phyloP scores from a whole-genome alignment of 2,797 vertebrate genomes.

The Apogon hyalosoma region DNA sequence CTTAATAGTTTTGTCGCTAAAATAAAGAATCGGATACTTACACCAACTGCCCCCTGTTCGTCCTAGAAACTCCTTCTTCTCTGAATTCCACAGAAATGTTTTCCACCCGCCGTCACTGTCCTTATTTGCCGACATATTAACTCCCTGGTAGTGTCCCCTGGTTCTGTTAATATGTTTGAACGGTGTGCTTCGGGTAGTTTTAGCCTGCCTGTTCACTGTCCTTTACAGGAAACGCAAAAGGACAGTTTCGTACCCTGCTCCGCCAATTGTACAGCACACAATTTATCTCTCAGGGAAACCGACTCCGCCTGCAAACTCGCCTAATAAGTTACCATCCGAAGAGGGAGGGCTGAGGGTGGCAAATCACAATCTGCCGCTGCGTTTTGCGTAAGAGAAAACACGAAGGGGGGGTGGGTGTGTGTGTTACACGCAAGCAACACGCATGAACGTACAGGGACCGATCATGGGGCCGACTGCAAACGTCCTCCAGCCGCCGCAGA shows the following conservation, averaged over 20 bases:
- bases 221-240: conserved; percentile 73
- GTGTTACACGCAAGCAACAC: background rate
- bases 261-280: conserved; percentile 73
- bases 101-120: conserved; percentile 92
- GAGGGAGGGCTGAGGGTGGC: conserved; percentile 72
- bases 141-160: conserved; percentile 41
- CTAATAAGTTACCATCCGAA: conserved; percentile 77
- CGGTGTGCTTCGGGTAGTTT: conserved; percentile 3
- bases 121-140: conserved; percentile 92
- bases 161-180: conserved; percentile 21
- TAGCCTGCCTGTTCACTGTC: conserved; percentile 54
- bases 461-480: background rate
- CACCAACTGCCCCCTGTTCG: conserved; percentile 94
- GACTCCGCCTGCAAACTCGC: conserved; percentile 77
- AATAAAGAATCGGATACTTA: conserved; percentile 80
- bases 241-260: conserved; percentile 78
- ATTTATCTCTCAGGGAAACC: conserved; percentile 72
- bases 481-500: background rate
- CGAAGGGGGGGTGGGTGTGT: conserved; percentile 10
- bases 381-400: conserved; percentile 72
- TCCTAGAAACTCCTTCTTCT: conserved; percentile 94
- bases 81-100: conserved; percentile 95
- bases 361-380: conserved; percentile 73
- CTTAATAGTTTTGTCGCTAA: background rate
- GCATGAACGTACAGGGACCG: background rate